Base-by-base conservation (phyloP, 1,140 invertebrate genomes). In the Drosophila varians region DNA sequence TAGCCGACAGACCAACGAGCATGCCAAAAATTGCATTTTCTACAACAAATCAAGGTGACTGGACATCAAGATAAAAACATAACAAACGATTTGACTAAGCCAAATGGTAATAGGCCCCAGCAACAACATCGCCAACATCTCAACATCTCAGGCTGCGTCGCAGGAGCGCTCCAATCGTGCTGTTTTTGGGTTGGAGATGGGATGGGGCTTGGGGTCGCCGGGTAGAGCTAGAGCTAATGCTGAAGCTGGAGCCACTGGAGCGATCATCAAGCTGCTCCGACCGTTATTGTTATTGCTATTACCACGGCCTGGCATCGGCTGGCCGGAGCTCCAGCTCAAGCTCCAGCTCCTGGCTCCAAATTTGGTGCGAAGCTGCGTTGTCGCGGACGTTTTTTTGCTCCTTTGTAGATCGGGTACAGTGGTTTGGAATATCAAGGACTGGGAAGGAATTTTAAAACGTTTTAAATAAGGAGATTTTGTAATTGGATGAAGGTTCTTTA, bases 61-160 rank as follows among this genome's bases (percentile, higher is more conserved):
- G 83, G 83, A 88, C 83, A 87, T 87, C 83, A 87, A 87, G 83
- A 87, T 87, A 87, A 87, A 87, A 87, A 87, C 83, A 87, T 87
- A 87, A 87, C 83, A 87, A 87, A 87, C 82, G 82, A 87, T 87
- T 87, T 87, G 77, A 87, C 83, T 87, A 87, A 87, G 76, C 82
- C 82, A 80, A 80, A 74, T 84, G 77, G 82, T 86, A 86, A 86
- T 86, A 86, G 82, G 82, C 82, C 57, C 36, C 73, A 56, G 56
- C 56, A 66, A 52, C 69, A 78, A 43, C 57, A 58, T 42, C 53
- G 62, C 23, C 69, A 46, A 49, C 46, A 26, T 26, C 11, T 38
- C 45, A n/a, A 31, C 57, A 65, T 49, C 54, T 45, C 38, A 2
- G 36, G n/a, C 36, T 18, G 38, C 38, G 38, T 3, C 38, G 42